phyloP scores from a whole-genome alignment of 2,888 invertebrate genomes.

The Meganola albula region DNA sequence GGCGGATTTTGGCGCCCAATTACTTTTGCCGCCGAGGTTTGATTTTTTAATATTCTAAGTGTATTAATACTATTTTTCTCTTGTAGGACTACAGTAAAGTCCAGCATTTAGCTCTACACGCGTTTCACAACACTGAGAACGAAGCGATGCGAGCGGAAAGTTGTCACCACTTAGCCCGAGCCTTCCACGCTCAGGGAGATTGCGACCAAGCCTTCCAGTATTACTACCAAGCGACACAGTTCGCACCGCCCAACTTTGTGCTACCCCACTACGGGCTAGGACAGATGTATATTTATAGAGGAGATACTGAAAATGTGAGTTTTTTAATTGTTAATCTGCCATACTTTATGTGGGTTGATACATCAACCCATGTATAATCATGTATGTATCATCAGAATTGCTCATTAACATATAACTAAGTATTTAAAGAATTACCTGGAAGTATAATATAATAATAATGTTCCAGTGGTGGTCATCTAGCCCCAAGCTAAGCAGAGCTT shows the following conservation, averaged over 20 bases:
- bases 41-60: too few relatives aligned
- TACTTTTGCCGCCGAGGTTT: too few relatives aligned
- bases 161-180: conserved; percentile 97
- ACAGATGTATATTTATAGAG: conserved; percentile 99
- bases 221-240: conserved; percentile 99
- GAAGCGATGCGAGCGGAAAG: conserved; percentile 99
- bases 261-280: conserved; percentile 98
- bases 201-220: conserved; percentile 99
- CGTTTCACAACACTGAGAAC: conserved; percentile 99
- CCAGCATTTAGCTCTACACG: conserved; percentile 96
- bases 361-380: too few relatives aligned
- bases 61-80: neutral
- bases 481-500: too few relatives aligned
- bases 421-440: too few relatives aligned
- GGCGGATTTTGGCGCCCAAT: too few relatives aligned
- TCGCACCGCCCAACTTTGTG: conserved; percentile 95
- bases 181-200: conserved; percentile 96
- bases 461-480: too few relatives aligned
- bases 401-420: too few relatives aligned
- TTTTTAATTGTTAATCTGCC: too few relatives aligned
- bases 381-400: too few relatives aligned
- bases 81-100: conserved; percentile 94
- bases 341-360: too few relatives aligned
- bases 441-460: too few relatives aligned
- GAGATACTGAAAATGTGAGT: conserved; percentile 95